These are phyloP conservation scores for Bombus haemorrhoidalis DNA, from an alignment of 1,140 invertebrate genomes.

Conservation along the genomic window DNA sequence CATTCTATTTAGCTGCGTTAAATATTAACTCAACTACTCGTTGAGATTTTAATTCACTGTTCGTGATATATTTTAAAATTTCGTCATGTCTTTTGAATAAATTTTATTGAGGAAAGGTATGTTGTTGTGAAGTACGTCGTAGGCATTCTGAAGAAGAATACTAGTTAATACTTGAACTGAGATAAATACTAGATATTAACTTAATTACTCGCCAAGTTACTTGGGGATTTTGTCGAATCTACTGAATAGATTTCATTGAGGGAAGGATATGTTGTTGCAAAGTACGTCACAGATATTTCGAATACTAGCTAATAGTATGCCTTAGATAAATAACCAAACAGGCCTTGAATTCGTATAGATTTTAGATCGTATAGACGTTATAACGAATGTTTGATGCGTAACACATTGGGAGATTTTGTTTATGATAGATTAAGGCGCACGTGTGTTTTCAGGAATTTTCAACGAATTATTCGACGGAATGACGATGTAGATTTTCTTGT, in stretches of 20 bases:
- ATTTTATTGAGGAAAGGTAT: background rate
- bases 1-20: background rate
- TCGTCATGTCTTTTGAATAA: background rate
- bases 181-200: background rate
- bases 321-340: background rate
- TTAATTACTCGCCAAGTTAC: background rate
- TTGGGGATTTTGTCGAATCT: background rate
- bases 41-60: too few species aligned
- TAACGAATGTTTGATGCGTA: background rate
- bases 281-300: background rate
- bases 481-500: too few species aligned
- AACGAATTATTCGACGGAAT: background rate
- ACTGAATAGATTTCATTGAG: background rate
- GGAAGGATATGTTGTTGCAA: background rate
- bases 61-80: background rate
- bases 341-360: background rate
- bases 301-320: background rate
- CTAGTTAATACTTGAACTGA: background rate
- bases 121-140: background rate
- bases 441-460: background rate
- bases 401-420: background rate
- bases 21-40: background rate
- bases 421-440: background rate
- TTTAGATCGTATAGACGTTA: too few species aligned
- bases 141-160: too few species aligned